Base-by-base conservation (phyloP, 2,888 invertebrate genomes). In the Drosophila paucipuncta region DNA sequence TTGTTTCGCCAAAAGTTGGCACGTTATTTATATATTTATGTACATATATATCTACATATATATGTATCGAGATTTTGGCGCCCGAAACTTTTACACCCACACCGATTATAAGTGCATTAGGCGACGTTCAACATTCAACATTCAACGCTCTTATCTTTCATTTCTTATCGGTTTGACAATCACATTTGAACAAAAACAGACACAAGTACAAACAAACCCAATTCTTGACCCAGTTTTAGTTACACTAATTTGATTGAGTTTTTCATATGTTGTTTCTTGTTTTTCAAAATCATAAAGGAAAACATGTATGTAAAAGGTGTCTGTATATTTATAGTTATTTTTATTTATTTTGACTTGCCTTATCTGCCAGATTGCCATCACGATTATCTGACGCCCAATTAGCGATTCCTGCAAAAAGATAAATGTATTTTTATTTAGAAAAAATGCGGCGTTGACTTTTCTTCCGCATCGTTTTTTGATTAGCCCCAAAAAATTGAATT, bases 311-410 rank as follows among this genome's bases (percentile, higher is more conserved):
- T 28, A 39, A 37, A 57, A 37, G 11, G 18, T 55, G 18, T 7
- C 2, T 39, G 0, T 39, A 3, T 9, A 4, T 18, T 22, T 33
- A 25, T 16, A 47, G 22, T 16, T 35, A 11, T 49, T 63, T 37
- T 49, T 41, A 57, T 25, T 55, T 28, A 28, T 37, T 47, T 47
- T 1, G 25, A 88, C 91, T 92, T 87, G 93, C 94, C 93, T 94
- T 94, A 85, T 94, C 94, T 68, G 92, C 84, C 81, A 92, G 82
- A 86, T 91, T 92, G 85, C 91, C 91, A 87, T 94, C 94, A 76
- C 93, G 92, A 79, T 80, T 93, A 69, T 92, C 92, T 55, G 92
- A 92, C 76, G 91, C 89, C 94, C 93, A 94, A 85, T 92, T 93
- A 77, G 92, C 91, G 83, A 93, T 89, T 88, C 94, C 94, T 94